phyloP scores from a whole-genome alignment of 2,113 vertebrate species.

The Chamaetylas fuelleborni region DNA sequence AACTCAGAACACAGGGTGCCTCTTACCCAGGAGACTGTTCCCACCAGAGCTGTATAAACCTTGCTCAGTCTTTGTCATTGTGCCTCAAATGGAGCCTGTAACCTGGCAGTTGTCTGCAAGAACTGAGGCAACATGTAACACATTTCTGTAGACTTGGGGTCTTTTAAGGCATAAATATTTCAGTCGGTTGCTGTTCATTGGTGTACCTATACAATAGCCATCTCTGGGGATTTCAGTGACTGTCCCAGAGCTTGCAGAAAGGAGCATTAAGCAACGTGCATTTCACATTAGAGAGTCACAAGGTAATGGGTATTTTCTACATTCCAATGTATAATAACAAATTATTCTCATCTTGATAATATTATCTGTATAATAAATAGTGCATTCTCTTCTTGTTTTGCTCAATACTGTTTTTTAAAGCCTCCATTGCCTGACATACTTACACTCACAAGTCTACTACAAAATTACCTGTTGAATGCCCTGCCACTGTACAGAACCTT shows the following conservation, averaged over 20 bases:
- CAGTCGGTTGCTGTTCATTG: not conserved
- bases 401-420: not conserved
- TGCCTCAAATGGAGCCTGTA: not conserved
- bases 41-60: not conserved
- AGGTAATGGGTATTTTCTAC: not conserved
- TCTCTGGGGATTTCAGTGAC: fast-evolving
- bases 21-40: not conserved
- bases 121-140: not conserved
- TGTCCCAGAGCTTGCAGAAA: not conserved
- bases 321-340: not conserved
- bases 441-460: not conserved
- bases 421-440: not conserved
- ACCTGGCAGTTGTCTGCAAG: not conserved
- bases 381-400: not conserved
- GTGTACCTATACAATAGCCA: not conserved
- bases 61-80: not conserved
- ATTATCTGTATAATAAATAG: not conserved
- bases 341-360: not conserved
- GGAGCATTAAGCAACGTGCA: not conserved
- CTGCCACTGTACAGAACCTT: not conserved
- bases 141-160: fast-evolving
- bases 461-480: not conserved
- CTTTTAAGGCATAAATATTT: not conserved
- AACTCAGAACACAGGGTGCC: not conserved
- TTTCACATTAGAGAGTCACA: not conserved